These are phyloP conservation scores for Myiotriccus ornatus DNA, from an alignment of 2,797 vertebrate species.

Conservation along the genomic window DNA sequence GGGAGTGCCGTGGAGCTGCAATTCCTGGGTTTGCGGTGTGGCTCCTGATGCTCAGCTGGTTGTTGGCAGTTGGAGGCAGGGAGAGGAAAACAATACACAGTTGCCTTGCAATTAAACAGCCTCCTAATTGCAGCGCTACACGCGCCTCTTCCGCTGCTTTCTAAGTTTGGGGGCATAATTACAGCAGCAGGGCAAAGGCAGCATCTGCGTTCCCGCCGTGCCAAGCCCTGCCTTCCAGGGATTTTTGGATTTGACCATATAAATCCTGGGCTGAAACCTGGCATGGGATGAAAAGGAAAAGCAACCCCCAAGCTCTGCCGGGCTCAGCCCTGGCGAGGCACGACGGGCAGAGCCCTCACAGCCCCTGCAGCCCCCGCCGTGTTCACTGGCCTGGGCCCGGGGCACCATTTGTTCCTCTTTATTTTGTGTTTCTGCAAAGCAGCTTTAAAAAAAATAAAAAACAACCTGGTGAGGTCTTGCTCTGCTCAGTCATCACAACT, in stretches of 20 bases:
- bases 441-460: background rate
- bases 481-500: background rate
- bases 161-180: constrained; percentile 66
- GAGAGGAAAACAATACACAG: background rate
- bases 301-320: background rate
- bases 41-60: background rate
- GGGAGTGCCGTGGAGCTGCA: accelerated
- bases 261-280: constrained; percentile 2
- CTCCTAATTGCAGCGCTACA: constrained; percentile 51
- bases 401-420: background rate
- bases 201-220: constrained; percentile 7
- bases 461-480: background rate
- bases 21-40: background rate
- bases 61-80: background rate
- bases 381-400: background rate
- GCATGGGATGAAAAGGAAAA: background rate
- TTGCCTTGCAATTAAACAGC: constrained; percentile 20
- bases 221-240: constrained; percentile 60
- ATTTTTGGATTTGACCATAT: constrained; percentile 22
- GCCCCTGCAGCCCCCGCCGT: background rate
- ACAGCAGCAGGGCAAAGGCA: background rate
- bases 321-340: background rate
- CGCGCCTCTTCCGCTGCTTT: constrained; percentile 55
- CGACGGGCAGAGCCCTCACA: background rate
- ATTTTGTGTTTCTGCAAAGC: background rate